Evolutionary conservation across 2,888 invertebrate species (phyloP).

Genomic region (Teleiodes luculella): DNA sequence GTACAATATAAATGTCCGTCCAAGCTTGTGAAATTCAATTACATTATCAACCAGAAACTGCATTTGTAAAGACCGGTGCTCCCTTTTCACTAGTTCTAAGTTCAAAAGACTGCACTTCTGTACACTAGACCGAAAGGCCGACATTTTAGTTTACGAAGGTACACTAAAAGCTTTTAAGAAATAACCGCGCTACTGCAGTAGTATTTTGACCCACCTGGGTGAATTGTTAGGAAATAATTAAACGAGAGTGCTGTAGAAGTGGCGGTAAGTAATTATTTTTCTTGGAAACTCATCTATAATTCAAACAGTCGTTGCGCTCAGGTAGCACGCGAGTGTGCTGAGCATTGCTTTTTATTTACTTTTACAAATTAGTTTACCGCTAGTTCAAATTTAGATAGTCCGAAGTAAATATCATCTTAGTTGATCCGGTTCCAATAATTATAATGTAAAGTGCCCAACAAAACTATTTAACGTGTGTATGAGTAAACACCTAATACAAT

Average conservation of each 20-base stretch:
- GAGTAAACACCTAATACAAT: too few species aligned
- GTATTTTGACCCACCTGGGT: conserved; percentile 4
- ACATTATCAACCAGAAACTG: conserved; percentile 31
- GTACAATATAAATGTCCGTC: too few species aligned
- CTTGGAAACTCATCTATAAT: conserved; percentile 42
- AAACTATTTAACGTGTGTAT: too few species aligned
- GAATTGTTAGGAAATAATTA: conserved; percentile 41
- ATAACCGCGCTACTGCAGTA: not conserved
- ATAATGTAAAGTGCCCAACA: too few species aligned
- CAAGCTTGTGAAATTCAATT: not conserved
- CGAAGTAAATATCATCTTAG: too few species aligned
- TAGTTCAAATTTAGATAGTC: too few species aligned
- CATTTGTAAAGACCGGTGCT: not conserved
- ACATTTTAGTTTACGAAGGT: not conserved
- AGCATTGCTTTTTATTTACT: not conserved
- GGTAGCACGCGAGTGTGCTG: not conserved
- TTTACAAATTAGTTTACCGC: too few species aligned
- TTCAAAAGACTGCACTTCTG: not conserved
- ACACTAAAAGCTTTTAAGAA: not conserved
- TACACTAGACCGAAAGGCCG: not conserved
- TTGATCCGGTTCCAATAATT: too few species aligned
- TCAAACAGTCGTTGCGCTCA: conserved; percentile 26
- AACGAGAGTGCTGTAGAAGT: conserved; percentile 35
- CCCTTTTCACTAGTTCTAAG: not conserved
- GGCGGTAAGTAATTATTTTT: conserved; percentile 46